phyloP scores from a whole-genome alignment of 2,113 vertebrate genomes.

The Buteo buteo region DNA sequence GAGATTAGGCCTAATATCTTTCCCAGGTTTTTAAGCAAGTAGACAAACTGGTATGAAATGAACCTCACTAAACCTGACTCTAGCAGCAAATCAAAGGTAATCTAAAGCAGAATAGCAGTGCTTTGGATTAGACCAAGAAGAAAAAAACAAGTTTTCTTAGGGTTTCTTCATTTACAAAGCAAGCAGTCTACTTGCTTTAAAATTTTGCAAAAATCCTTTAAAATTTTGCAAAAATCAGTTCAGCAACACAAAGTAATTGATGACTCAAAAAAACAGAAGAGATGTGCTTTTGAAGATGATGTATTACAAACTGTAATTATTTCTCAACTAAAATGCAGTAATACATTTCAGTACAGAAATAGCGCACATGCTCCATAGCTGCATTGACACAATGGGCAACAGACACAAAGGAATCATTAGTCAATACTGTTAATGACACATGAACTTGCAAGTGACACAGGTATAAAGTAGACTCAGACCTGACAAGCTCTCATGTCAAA shows the following conservation, averaged over 20 bases:
- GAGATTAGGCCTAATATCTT: background rate
- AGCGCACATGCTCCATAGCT: constrained; percentile 36
- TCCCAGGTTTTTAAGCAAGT: background rate
- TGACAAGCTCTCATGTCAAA: background rate
- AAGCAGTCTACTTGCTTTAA: background rate
- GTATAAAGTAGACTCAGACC: background rate
- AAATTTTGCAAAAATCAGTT: background rate
- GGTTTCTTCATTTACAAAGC: background rate
- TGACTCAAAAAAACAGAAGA: background rate
- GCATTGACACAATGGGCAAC: constrained; percentile 51
- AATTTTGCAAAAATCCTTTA: background rate
- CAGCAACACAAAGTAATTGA: background rate
- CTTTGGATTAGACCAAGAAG: background rate
- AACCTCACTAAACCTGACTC: background rate
- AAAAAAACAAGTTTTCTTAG: background rate
- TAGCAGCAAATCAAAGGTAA: background rate
- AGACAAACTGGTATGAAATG: background rate
- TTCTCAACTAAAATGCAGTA: background rate
- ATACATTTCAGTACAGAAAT: background rate
- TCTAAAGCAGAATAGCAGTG: background rate
- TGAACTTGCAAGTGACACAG: background rate
- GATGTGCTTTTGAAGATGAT: background rate
- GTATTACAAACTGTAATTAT: background rate
- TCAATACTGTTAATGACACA: constrained; percentile 46
- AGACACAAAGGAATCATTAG: constrained; percentile 70